A percentile compares a stretch with the other conserved stretches of the same genome.
These are phyloP conservation scores for Macaria notata DNA, from an alignment of 2,888 invertebrate genomes.

Conservation along the genomic window DNA sequence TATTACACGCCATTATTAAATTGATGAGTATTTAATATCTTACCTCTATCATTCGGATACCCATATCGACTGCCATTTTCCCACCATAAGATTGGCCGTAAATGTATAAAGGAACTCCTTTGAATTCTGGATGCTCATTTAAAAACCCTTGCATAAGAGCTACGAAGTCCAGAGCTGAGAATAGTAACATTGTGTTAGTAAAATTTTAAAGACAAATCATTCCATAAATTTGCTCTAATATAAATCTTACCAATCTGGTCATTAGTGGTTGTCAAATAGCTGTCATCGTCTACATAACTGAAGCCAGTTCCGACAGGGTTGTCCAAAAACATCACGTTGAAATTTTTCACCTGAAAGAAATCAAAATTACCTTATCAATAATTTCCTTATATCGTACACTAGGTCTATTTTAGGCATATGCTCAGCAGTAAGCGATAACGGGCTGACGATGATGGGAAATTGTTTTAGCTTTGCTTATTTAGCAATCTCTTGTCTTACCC, in stretches of 20 bases:
- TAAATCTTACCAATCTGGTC: constrained; percentile 63
- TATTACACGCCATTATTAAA: too few relatives aligned
- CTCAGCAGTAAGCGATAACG: too few relatives aligned
- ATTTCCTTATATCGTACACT: too few relatives aligned
- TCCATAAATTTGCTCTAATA: too few relatives aligned
- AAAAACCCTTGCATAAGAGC: constrained; percentile 87
- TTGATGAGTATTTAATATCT: constrained; percentile 5
- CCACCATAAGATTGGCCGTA: constrained; percentile 96
- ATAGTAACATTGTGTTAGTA: neutral
- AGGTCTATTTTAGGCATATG: too few relatives aligned
- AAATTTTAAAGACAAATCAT: too few relatives aligned
- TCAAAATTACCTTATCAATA: too few relatives aligned
- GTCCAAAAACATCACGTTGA: constrained; percentile 93
- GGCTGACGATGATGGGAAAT: too few relatives aligned
- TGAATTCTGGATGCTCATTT: constrained; percentile 85
- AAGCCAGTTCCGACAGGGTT: constrained; percentile 95
- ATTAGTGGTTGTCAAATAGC: constrained; percentile 61
- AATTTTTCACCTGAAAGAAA: constrained; percentile 84
- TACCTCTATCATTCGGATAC: constrained; percentile 81
- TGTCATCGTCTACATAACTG: constrained; percentile 86
- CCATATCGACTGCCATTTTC: constrained; percentile 95
- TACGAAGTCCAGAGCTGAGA: constrained; percentile 87
- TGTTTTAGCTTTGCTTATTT: too few relatives aligned
- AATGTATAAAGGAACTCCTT: constrained; percentile 89
- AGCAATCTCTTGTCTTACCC: constrained; percentile 79